phyloP scores from a whole-genome alignment of 2,888 invertebrate species.

The Drosophila siamana region DNA sequence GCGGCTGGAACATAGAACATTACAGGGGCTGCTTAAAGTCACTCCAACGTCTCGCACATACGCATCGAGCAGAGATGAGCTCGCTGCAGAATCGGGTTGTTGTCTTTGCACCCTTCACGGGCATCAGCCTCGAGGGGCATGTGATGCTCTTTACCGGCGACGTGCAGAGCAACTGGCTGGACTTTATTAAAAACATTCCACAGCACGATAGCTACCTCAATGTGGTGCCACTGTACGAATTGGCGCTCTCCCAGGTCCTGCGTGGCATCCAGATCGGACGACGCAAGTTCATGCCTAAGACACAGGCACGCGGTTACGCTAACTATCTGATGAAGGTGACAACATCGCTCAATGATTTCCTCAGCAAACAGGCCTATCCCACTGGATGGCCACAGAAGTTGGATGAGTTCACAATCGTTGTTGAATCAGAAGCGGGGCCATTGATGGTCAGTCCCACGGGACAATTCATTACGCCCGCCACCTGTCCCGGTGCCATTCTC shows the following conservation, averaged over 20 bases:
- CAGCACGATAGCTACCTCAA: constrained; percentile 90
- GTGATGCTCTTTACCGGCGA: constrained; percentile 96
- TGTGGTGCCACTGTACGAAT: constrained; percentile 93
- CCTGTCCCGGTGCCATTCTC: constrained; percentile 94
- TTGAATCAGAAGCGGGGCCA: constrained; percentile 94
- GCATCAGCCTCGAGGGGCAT: constrained; percentile 95
- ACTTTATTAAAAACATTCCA: constrained; percentile 92
- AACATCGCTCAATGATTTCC: constrained; percentile 93
- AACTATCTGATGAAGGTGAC: constrained; percentile 93
- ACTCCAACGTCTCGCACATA: constrained; percentile 90
- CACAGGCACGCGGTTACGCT: constrained; percentile 94
- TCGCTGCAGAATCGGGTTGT: constrained; percentile 91
- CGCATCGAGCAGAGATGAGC: constrained; percentile 90
- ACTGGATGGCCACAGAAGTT: constrained; percentile 90
- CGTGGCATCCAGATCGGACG: constrained; percentile 93
- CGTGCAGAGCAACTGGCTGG: constrained; percentile 96
- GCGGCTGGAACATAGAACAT: constrained; percentile 95
- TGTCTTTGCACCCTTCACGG: constrained; percentile 95
- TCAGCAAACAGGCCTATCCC: constrained; percentile 89
- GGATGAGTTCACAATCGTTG: constrained; percentile 88
- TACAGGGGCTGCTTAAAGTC: constrained; percentile 96
- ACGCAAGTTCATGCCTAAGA: constrained; percentile 96
- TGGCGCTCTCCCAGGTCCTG: constrained; percentile 93
- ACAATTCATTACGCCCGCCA: constrained; percentile 96
- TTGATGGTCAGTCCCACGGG: constrained; percentile 97